Conservation (phyloP, 2,113 vertebrate species). For the Pangasianodon gigas region DNA sequence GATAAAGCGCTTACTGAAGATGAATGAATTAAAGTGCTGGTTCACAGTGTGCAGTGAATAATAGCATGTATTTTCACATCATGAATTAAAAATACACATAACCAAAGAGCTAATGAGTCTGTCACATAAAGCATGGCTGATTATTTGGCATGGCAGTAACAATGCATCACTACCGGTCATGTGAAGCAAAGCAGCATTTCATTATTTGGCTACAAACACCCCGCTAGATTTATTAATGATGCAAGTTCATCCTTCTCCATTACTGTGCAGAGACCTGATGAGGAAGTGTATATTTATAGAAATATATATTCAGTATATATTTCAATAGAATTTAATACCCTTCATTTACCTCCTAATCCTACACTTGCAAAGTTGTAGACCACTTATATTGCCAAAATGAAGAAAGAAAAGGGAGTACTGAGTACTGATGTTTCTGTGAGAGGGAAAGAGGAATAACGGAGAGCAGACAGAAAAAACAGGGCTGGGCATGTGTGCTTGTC, state of each 20-base stretch:
- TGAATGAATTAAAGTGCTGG: background rate
- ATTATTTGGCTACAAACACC: slow-evolving; percentile 21
- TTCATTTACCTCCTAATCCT: background rate
- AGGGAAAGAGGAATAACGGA: background rate
- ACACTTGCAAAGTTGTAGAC: background rate
- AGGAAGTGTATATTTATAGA: background rate
- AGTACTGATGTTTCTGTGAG: background rate
- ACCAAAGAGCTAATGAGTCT: background rate
- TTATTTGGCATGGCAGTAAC: slow-evolving; percentile 3
- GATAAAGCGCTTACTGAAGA: background rate
- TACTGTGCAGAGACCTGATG: slow-evolving; percentile 31
- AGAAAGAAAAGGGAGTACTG: background rate
- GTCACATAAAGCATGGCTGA: slow-evolving; percentile 14
- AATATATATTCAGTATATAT: background rate
- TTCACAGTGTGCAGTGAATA: slow-evolving; percentile 3
- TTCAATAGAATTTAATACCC: background rate
- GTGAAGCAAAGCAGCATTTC: slow-evolving; percentile 29
- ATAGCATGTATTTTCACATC: background rate
- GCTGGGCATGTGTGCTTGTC: background rate
- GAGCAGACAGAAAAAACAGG: background rate
- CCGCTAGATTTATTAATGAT: slow-evolving; percentile 39
- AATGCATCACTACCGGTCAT: background rate
- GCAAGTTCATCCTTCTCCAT: slow-evolving; percentile 24
- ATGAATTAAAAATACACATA: slow-evolving; percentile 12
- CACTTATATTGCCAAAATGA: background rate